A percentile compares a stretch with the other conserved stretches of the same genome.
Evolutionary conservation across 37 sponge, comb jelly and placozoan genomes (phyloP).

Genomic region (Aphrocallistes beatrix): DNA sequence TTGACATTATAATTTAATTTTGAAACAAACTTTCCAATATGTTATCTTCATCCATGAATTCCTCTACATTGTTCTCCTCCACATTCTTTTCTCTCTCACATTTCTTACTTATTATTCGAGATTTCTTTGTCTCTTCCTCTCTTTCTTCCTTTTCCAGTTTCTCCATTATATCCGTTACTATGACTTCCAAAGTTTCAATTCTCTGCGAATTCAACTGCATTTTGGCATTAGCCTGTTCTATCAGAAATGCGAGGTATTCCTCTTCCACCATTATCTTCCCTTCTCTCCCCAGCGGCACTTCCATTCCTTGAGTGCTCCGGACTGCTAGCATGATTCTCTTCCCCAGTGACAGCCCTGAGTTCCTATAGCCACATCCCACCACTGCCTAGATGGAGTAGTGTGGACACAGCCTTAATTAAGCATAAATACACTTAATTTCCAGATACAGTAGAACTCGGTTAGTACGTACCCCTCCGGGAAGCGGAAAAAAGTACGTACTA

Average conservation of each 20-base stretch:
- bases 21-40: conserved; percentile 9
- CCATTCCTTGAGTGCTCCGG: conserved; percentile 53
- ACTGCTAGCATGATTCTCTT: conserved; percentile 64
- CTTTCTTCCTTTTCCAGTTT: neutral
- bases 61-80: neutral
- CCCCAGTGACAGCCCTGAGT: conserved; percentile 69
- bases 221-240: neutral
- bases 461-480: too few relatives aligned
- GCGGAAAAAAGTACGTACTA: too few relatives aligned
- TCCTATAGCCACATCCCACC: conserved; percentile 58
- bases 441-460: too few relatives aligned
- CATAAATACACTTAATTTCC: neutral
- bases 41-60: neutral
- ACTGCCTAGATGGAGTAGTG: conserved; percentile 24
- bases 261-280: conserved; percentile 35
- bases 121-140: neutral
- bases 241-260: conserved; percentile 16
- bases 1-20: too few relatives aligned
- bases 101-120: neutral
- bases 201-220: neutral
- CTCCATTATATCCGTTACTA: neutral
- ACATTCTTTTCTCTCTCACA: neutral
- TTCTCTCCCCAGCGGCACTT: conserved; percentile 47
- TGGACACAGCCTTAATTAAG: neutral
- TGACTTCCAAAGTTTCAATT: neutral